A percentile compares a stretch with the other conserved stretches of the same genome.
phyloP scores from a whole-genome alignment of 2,797 vertebrate genomes.

The Anguilla pacifica region DNA sequence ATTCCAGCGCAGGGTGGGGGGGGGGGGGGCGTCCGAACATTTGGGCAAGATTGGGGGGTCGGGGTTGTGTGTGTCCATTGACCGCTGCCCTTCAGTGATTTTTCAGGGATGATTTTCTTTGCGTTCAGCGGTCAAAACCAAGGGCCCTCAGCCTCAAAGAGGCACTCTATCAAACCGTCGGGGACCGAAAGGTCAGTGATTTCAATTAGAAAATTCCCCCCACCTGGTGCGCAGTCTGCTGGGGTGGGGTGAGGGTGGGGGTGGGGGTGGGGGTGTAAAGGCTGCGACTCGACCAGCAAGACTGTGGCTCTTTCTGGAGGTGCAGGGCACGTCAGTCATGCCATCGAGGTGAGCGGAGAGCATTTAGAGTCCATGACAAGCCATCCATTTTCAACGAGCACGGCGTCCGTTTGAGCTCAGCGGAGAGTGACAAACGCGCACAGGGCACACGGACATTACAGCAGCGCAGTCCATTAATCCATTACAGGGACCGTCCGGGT shows the following conservation, averaged over 20 bases:
- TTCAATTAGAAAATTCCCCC: background rate
- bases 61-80: background rate
- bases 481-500: background rate
- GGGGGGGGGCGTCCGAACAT: too few relatives aligned
- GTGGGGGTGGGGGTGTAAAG: background rate
- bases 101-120: background rate
- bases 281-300: background rate
- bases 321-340: background rate
- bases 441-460: background rate
- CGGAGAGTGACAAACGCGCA: background rate
- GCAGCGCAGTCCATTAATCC: background rate
- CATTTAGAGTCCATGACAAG: background rate
- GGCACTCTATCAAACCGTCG: background rate
- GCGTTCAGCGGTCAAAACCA: background rate
- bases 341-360: background rate
- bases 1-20: too few relatives aligned
- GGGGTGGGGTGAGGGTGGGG: background rate
- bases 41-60: too few relatives aligned
- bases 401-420: background rate
- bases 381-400: background rate
- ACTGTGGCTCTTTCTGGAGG: background rate
- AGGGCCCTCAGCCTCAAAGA: background rate
- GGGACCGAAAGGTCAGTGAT: background rate
- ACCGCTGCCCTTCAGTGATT: background rate
- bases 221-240: background rate